These are phyloP conservation scores for Cerastis rubricosa DNA, from an alignment of 2,888 invertebrate genomes.

Conservation along the genomic window DNA sequence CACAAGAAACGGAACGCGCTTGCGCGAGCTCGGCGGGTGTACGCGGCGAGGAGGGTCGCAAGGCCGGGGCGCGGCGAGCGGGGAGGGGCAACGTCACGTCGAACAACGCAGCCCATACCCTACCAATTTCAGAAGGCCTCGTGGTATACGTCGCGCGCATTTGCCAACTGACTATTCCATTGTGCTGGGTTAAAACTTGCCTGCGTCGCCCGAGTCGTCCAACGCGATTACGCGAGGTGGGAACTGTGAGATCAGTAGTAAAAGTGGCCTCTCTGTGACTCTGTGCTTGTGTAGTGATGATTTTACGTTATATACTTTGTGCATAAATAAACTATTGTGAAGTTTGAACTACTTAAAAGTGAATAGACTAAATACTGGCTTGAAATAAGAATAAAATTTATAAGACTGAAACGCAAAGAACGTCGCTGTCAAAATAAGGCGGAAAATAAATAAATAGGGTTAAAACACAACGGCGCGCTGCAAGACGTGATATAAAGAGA, in stretches of 20 bases:
- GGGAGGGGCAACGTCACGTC: slow-evolving; percentile 87
- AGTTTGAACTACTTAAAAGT: slow-evolving; percentile 52
- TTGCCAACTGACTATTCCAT: slow-evolving; percentile 64
- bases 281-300: slow-evolving; percentile 72
- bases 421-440: slow-evolving; percentile 85
- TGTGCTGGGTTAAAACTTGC: slow-evolving; percentile 81
- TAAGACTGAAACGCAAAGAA: slow-evolving; percentile 71
- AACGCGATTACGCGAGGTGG: slow-evolving; percentile 88
- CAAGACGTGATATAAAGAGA: slow-evolving; percentile 74
- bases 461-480: slow-evolving; percentile 81
- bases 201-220: slow-evolving; percentile 88
- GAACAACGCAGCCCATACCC: slow-evolving; percentile 87
- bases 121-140: slow-evolving; percentile 79
- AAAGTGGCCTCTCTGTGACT: slow-evolving; percentile 80
- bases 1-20: slow-evolving; percentile 85
- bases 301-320: slow-evolving; percentile 75
- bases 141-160: slow-evolving; percentile 50
- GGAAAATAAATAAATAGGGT: slow-evolving; percentile 89
- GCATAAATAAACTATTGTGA: slow-evolving; percentile 63
- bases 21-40: slow-evolving; percentile 84
- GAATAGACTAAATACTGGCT: slow-evolving; percentile 64
- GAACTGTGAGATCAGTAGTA: slow-evolving; percentile 84
- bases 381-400: slow-evolving; percentile 64
- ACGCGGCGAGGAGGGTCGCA: slow-evolving; percentile 85
- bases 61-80: slow-evolving; percentile 85